phyloP scores from a whole-genome alignment of 2,797 vertebrate species.

The Darevskia mixta region DNA sequence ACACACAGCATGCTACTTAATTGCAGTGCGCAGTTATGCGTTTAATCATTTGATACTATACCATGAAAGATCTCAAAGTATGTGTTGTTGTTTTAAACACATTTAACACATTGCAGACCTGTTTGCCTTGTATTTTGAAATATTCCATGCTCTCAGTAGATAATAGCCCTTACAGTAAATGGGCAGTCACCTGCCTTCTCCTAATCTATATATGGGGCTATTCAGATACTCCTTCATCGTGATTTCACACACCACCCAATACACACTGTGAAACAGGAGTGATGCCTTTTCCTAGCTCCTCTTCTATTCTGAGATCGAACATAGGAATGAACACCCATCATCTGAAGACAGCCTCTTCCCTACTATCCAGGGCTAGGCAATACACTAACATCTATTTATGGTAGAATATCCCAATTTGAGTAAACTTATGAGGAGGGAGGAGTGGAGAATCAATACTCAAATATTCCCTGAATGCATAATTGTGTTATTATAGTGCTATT shows the following conservation, averaged over 20 bases:
- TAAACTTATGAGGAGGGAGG: not conserved
- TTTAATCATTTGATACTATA: conserved; percentile 6
- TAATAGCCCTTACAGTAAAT: not conserved
- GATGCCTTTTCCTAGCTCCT: not conserved
- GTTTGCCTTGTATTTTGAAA: not conserved
- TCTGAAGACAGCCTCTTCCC: not conserved
- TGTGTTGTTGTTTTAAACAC: not conserved
- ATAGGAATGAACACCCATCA: not conserved
- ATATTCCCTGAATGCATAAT: not conserved
- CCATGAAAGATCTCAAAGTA: not conserved
- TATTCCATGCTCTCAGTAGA: not conserved
- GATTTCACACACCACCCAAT: not conserved
- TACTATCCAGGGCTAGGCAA: not conserved
- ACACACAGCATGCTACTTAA: not conserved
- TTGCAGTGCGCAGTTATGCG: not conserved
- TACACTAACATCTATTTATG: not conserved
- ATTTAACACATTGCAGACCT: not conserved
- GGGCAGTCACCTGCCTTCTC: not conserved
- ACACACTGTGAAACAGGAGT: not conserved
- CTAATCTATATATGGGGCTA: not conserved
- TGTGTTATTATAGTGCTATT: not conserved
- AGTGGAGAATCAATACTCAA: not conserved
- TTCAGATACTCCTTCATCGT: not conserved
- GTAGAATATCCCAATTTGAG: not conserved
- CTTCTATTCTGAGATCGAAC: not conserved